phyloP scores from a whole-genome alignment of 2,113 vertebrate genomes.

The Sinosuthora webbiana region DNA sequence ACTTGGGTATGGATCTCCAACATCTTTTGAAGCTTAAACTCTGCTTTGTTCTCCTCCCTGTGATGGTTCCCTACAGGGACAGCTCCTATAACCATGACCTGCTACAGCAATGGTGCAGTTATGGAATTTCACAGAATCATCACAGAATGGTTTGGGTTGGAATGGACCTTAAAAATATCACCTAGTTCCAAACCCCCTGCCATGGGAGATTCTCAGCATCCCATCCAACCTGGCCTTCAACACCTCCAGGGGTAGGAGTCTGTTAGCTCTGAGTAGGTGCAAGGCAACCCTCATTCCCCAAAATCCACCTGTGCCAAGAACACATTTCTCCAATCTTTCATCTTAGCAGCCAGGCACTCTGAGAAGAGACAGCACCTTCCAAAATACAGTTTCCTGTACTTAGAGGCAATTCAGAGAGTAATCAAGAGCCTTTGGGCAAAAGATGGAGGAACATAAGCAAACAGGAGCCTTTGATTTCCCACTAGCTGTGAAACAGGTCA shows the following conservation, averaged over 20 bases:
- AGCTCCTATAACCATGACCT: not conserved
- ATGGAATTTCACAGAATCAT: not conserved
- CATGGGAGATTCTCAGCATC: not conserved
- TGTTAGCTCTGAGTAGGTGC: not conserved
- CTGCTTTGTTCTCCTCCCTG: not conserved
- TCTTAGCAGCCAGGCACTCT: not conserved
- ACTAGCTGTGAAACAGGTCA: not conserved
- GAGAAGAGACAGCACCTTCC: not conserved
- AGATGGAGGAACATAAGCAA: not conserved
- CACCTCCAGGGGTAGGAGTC: not conserved
- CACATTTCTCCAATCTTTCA: not conserved
- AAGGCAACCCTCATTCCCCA: not conserved
- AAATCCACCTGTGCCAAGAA: not conserved
- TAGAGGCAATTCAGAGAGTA: not conserved
- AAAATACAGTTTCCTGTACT: not conserved
- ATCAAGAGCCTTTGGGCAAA: not conserved
- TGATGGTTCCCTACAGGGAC: not conserved
- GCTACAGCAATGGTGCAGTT: not conserved
- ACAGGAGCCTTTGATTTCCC: not conserved
- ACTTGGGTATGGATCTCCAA: not conserved
- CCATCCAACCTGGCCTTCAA: not conserved
- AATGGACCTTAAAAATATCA: not conserved
- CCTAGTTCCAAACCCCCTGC: not conserved
- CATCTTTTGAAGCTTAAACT: not conserved
- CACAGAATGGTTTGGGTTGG: not conserved